These are phyloP conservation scores for Agrotis ipsilon DNA, from an alignment of 2,888 invertebrate genomes.

Conservation along the genomic window DNA sequence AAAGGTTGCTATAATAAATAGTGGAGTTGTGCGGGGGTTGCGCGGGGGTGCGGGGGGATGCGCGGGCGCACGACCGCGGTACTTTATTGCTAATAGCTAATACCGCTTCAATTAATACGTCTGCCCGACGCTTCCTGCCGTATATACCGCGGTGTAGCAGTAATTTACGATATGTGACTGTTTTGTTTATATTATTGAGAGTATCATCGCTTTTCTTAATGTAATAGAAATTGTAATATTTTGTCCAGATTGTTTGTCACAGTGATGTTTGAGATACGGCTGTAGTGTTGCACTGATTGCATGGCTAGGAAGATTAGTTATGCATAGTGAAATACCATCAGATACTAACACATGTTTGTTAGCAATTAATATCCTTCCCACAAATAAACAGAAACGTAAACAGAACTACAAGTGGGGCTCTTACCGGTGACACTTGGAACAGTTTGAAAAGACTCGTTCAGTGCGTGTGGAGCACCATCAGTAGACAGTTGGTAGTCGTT, in stretches of 20 bases:
- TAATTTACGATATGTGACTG: slow-evolving; percentile 34
- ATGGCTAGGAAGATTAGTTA: not conserved
- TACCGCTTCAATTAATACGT: slow-evolving; percentile 60
- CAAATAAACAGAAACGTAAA: no score
- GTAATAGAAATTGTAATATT: slow-evolving; percentile 4
- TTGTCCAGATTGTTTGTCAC: not conserved
- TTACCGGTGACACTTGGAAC: no score
- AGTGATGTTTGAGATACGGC: not conserved
- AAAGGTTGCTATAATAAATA: slow-evolving; percentile 58
- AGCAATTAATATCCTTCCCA: no score
- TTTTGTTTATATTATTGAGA: slow-evolving; percentile 10
- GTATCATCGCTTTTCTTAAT: slow-evolving; percentile 19
- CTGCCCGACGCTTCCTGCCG: slow-evolving; percentile 49
- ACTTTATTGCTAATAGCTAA: slow-evolving; percentile 67
- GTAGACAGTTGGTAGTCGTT: not conserved
- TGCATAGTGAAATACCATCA: not conserved
- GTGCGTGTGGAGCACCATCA: no score
- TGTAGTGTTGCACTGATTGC: not conserved
- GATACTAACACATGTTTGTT: no score
- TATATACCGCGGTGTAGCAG: not conserved
- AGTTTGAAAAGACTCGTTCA: no score
- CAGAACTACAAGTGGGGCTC: no score
- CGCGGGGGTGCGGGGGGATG: slow-evolving; percentile 29
- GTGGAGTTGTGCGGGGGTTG: slow-evolving; percentile 17
- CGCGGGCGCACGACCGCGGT: slow-evolving; percentile 61